These are phyloP conservation scores for Porites divaricata DNA, from an alignment of 92 coral and sea anemone genomes.

Conservation along the genomic window DNA sequence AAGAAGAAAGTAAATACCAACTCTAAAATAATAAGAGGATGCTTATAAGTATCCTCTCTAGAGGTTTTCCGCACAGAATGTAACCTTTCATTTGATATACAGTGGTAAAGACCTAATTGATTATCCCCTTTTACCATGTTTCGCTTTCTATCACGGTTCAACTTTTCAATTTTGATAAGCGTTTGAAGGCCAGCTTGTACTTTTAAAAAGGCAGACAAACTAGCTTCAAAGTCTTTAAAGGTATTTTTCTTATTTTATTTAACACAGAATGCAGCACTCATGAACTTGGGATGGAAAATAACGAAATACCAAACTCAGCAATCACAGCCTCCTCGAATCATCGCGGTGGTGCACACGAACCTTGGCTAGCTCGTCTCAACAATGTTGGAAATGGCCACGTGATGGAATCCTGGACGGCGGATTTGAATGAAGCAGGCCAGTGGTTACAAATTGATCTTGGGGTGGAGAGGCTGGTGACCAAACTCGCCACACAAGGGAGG, in stretches of 20 bases:
- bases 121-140: too few relatives aligned
- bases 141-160: too few relatives aligned
- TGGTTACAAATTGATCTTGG: conserved; percentile 24
- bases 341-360: not conserved
- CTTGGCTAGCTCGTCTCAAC: conserved; percentile 10
- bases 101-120: too few relatives aligned
- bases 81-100: too few relatives aligned
- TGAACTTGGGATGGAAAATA: conserved; percentile 21
- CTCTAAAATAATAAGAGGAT: too few relatives aligned
- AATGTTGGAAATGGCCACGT: not conserved
- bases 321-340: not conserved
- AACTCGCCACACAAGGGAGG: conserved; percentile 19
- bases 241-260: not conserved
- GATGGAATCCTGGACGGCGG: not conserved
- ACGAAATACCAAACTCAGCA: not conserved
- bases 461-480: not conserved
- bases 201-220: too few relatives aligned
- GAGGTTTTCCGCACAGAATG: too few relatives aligned
- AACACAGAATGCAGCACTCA: not conserved
- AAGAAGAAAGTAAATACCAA: too few relatives aligned
- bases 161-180: too few relatives aligned
- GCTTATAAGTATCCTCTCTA: too few relatives aligned
- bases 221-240: too few relatives aligned
- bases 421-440: not conserved
- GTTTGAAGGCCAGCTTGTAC: too few relatives aligned